These are phyloP conservation scores for Nudaria mundana DNA, from an alignment of 2,888 invertebrate species.

Conservation along the genomic window DNA sequence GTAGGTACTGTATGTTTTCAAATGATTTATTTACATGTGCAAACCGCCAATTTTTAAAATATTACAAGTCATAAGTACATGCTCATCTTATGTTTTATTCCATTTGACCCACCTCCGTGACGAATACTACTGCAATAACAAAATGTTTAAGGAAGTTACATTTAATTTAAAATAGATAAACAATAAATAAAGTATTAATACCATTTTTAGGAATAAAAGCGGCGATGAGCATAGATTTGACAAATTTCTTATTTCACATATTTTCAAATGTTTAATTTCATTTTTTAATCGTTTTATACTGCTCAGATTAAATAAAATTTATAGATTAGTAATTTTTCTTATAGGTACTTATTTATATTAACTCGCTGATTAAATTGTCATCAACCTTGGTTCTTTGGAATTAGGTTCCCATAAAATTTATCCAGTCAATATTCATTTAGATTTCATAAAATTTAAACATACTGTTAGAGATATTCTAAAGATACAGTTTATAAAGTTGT, in stretches of 20 bases:
- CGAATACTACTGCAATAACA: conserved; percentile 37
- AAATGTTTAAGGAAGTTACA: conserved; percentile 33
- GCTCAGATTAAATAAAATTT: conserved; percentile 39
- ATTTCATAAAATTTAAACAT: conserved; percentile 57
- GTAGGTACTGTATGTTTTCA: conserved; percentile 55
- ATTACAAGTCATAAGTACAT: conserved; percentile 47
- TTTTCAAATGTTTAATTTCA: conserved; percentile 74
- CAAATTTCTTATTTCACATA: conserved; percentile 72
- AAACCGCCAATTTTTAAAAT: conserved; percentile 44
- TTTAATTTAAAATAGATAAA: conserved; percentile 29
- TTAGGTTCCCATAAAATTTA: conserved; percentile 74
- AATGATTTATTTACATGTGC: conserved; percentile 47
- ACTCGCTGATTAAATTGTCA: conserved; percentile 46
- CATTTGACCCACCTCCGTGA: conserved; percentile 30
- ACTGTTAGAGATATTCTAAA: conserved; percentile 53
- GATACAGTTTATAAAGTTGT: conserved; percentile 60
- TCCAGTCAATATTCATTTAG: conserved; percentile 54
- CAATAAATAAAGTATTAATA: conserved; percentile 34
- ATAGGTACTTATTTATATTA: conserved; percentile 25
- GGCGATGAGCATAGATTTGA: conserved; percentile 68
- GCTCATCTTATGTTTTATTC: conserved; percentile 66
- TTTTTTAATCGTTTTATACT: conserved; percentile 22
- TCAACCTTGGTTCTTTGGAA: conserved; percentile 64
- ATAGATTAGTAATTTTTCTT: conserved; percentile 16
- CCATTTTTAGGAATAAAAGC: conserved; percentile 41